These are phyloP conservation scores for Myiozetetes cayanensis DNA, from an alignment of 2,113 vertebrate genomes.

Conservation along the genomic window DNA sequence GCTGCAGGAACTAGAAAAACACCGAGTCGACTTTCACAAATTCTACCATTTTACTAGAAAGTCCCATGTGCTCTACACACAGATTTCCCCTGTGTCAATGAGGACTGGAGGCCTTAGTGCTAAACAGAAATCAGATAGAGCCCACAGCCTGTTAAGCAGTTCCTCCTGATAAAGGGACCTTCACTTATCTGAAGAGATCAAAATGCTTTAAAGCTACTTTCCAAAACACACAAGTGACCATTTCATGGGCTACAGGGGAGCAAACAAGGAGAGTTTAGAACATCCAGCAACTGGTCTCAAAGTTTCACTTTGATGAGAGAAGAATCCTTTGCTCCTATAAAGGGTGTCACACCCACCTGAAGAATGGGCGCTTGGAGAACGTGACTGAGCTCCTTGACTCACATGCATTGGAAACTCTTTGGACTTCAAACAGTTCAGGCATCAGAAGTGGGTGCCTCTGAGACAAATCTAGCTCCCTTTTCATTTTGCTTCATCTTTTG, in stretches of 20 bases:
- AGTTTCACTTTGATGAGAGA: background rate
- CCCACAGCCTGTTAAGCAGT: rapidly evolving
- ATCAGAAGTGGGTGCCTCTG: background rate
- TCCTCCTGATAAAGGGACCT: background rate
- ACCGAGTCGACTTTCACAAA: background rate
- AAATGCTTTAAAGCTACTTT: background rate
- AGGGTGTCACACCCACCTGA: background rate
- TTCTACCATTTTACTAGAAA: background rate
- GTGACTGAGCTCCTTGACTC: background rate
- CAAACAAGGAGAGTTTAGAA: background rate
- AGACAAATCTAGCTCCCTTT: background rate
- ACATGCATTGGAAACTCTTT: background rate
- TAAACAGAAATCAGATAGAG: background rate
- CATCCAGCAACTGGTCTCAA: background rate
- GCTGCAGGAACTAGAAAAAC: background rate
- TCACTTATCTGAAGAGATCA: background rate
- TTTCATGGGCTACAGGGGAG: background rate
- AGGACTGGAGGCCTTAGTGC: background rate
- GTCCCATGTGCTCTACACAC: background rate
- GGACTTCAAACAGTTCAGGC: slow-evolving; percentile 19
- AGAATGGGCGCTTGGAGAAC: background rate
- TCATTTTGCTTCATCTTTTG: slow-evolving; percentile 22
- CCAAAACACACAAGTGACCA: background rate
- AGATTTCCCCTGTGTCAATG: background rate
- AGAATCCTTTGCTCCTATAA: background rate